These are phyloP conservation scores for Stenurella melanura DNA, from an alignment of 2,888 invertebrate species.

Conservation along the genomic window DNA sequence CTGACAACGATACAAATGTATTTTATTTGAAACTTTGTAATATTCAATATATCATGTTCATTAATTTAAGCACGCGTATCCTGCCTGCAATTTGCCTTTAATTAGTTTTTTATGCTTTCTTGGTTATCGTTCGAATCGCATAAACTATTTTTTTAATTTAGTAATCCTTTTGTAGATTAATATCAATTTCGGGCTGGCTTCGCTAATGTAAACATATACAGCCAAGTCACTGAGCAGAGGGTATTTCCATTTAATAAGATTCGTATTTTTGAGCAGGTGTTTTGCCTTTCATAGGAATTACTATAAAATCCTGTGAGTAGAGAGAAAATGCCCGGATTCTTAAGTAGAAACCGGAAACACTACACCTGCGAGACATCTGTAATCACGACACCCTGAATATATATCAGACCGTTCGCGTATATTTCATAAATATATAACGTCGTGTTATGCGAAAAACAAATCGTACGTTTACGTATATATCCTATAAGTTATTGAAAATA, in stretches of 20 bases:
- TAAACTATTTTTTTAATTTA: conserved; percentile 14
- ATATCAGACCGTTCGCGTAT: conserved; percentile 31
- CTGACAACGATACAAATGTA: neutral
- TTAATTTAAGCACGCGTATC: conserved; percentile 3
- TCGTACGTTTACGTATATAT: conserved; percentile 18
- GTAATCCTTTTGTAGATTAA: conserved; percentile 17
- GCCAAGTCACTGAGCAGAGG: neutral
- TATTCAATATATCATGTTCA: neutral
- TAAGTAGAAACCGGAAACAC: conserved; percentile 34
- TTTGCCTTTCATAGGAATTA: conserved; percentile 48
- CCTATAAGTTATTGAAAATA: conserved; percentile 12
- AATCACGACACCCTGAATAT: conserved; percentile 48
- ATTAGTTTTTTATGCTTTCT: neutral
- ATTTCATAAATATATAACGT: conserved; percentile 35
- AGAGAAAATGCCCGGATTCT: conserved; percentile 43
- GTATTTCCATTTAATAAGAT: conserved; percentile 47
- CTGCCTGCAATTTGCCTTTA: conserved; percentile 1
- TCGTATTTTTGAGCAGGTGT: conserved; percentile 51
- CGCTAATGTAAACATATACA: conserved; percentile 35
- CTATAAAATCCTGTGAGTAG: conserved; percentile 44
- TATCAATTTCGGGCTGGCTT: neutral
- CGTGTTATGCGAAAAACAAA: conserved; percentile 30
- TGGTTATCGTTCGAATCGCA: conserved; percentile 9
- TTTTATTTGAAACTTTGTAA: neutral
- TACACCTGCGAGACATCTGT: conserved; percentile 57